Percentiles rank a stretch among this genome's conserved stretches.
phyloP scores from a whole-genome alignment of 1,140 invertebrate genomes.

The Teleopsis dalmanni region DNA sequence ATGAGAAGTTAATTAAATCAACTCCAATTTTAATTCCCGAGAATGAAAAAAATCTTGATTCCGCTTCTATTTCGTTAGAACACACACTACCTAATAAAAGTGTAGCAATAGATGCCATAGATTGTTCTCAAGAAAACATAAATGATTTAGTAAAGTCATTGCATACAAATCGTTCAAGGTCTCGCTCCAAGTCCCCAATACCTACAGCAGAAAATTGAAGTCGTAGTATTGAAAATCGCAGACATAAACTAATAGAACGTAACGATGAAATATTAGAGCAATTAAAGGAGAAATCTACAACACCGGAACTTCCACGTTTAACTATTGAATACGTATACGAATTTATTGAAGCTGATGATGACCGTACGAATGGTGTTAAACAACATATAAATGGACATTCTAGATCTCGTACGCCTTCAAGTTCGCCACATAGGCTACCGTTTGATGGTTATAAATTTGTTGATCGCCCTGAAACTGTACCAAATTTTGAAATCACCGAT shows the following conservation, averaged over 20 bases:
- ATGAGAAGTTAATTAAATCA: slow-evolving; percentile 16
- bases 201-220: slow-evolving; percentile 26
- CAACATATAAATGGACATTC: slow-evolving; percentile 6
- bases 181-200: slow-evolving; percentile 28
- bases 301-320: slow-evolving; percentile 21
- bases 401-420: slow-evolving; percentile 19
- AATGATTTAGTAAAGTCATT: slow-evolving; percentile 27
- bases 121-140: slow-evolving; percentile 27
- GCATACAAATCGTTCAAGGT: slow-evolving; percentile 26
- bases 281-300: slow-evolving; percentile 20
- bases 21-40: neutral
- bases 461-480: too few species aligned
- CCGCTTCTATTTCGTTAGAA: neutral
- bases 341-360: slow-evolving; percentile 6
- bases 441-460: too few species aligned
- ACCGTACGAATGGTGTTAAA: slow-evolving; percentile 1
- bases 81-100: neutral
- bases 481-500: too few species aligned
- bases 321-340: slow-evolving; percentile 30
- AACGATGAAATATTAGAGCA: slow-evolving; percentile 30
- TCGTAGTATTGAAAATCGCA: slow-evolving; percentile 21
- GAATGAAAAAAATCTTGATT: neutral
- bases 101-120: too few species aligned
- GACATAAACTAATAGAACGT: slow-evolving; percentile 27
- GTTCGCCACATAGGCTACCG: slow-evolving; percentile 12